A percentile compares a stretch with the other conserved stretches of the same genome.
Conservation (phyloP, 2,113 vertebrate genomes). For the Daphoenositta chrysoptera region DNA sequence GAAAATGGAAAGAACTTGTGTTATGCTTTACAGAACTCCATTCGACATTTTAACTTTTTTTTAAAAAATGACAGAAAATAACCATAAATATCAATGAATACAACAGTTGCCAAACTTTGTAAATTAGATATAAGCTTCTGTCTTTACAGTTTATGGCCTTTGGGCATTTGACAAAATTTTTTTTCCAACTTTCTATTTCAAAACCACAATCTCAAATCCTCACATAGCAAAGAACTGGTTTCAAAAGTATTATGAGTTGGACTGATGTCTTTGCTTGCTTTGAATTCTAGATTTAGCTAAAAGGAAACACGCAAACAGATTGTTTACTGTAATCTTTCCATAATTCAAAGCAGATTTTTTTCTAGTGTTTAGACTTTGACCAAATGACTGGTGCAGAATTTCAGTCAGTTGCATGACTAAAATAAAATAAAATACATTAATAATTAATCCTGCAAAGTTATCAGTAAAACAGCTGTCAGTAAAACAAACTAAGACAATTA, state of each 20-base stretch:
- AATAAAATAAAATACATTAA: slow-evolving; percentile 10
- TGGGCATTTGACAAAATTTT: not conserved
- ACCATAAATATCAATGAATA: slow-evolving; percentile 53
- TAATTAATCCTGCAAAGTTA: slow-evolving; percentile 50
- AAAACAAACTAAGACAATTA: not conserved
- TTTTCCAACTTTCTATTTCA: not conserved
- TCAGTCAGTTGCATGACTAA: slow-evolving; percentile 7
- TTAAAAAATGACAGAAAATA: not conserved
- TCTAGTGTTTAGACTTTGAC: not conserved
- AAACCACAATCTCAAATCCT: not conserved
- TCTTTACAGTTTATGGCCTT: slow-evolving; percentile 38
- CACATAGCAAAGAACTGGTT: not conserved
- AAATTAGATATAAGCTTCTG: slow-evolving; percentile 54
- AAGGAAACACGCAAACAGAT: not conserved
- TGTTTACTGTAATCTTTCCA: not conserved
- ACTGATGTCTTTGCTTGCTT: not conserved
- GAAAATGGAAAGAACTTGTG: slow-evolving; percentile 8
- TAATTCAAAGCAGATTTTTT: not conserved
- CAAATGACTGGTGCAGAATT: not conserved
- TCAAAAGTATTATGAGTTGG: not conserved
- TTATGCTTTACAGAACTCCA: slow-evolving; percentile 23
- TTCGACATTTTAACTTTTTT: slow-evolving; percentile 36
- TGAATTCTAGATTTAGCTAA: not conserved
- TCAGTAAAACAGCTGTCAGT: slow-evolving; percentile 13
- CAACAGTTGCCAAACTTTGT: slow-evolving; percentile 35